Base-by-base conservation (phyloP, 2,888 invertebrate species). In the Idaea aversata region DNA sequence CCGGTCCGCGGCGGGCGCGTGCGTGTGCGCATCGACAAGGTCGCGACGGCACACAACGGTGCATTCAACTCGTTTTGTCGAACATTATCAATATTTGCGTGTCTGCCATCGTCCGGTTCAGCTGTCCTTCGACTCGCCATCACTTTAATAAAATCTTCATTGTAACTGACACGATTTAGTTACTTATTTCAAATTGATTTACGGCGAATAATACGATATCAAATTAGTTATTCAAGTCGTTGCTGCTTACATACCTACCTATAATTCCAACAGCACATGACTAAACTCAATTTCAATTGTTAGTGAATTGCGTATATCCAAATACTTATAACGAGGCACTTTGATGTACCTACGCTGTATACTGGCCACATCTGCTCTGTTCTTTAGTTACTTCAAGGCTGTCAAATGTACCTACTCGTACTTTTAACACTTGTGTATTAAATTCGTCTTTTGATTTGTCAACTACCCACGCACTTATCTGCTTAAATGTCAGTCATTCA, bases 51-150 rank as follows among this genome's bases (percentile, higher is more conserved):
- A 76, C 76, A 74, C 75, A 76, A 75, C 78, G 81, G 90, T 89
- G 88, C 90, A 89, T 91, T 90, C 89, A 91, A 91, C 89, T 87
- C 80, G 76, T 75, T 83, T 78, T 78, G 72, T 73, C 68, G 72
- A 77, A 72, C 72, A 70, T 68, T 63, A 75, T 77, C 78, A 78
- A 80, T 83, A 78, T 78, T 79, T 72, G 72, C 72, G 69, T 67
- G 66, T 64, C 63, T 61, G 66, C 63, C 60, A 63, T 58, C 68
- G 67, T 66, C 73, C 68, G 65, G 65, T 65, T 64, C 59, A 60
- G 61, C 66, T 65, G 59, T 36, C 59, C 58, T 65, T 67, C 66
- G 61, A 59, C 59, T 58, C 15, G 16, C 35, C 59, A 47, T 47
- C 13, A 13, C 47, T 13, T 13, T 47, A 47, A 7, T 10, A 47